These are phyloP conservation scores for Muschampia staudingeri DNA, from an alignment of 2,888 invertebrate genomes.

Conservation along the genomic window DNA sequence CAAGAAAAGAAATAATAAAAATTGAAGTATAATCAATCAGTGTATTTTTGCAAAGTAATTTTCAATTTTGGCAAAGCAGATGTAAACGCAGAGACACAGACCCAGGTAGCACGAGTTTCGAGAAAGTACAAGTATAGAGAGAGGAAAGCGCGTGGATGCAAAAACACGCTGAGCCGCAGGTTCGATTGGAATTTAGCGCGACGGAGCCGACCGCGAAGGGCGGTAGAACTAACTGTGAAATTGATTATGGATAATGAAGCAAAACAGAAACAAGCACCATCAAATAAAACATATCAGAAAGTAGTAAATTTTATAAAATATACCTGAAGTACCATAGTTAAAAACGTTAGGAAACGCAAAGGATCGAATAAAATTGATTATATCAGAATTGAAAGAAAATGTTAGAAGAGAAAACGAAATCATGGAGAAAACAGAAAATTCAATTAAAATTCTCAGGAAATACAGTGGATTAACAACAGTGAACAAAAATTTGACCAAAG, in stretches of 20 bases:
- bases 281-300: neutral
- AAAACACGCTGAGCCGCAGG: conserved; percentile 77
- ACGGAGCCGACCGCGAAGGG: conserved; percentile 45
- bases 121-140: conserved; percentile 83
- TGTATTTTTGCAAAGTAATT: no score
- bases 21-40: neutral
- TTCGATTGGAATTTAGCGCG: conserved; percentile 78
- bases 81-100: conserved; percentile 42
- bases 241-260: conserved; percentile 39
- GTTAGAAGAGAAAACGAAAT: no score
- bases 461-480: no score
- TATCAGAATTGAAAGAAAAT: no score
- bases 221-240: conserved; percentile 44
- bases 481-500: no score
- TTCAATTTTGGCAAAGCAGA: conserved; percentile 52
- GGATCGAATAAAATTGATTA: no score
- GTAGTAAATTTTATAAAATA: neutral
- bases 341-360: no score
- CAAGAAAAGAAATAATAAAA: neutral
- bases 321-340: no score
- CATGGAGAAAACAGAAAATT: no score
- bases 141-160: conserved; percentile 86
- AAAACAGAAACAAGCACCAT: conserved; percentile 17
- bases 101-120: conserved; percentile 64
- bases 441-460: no score